Evolutionary conservation across 2,797 vertebrate genomes (phyloP).

Genomic region (Streptopelia turtur): DNA sequence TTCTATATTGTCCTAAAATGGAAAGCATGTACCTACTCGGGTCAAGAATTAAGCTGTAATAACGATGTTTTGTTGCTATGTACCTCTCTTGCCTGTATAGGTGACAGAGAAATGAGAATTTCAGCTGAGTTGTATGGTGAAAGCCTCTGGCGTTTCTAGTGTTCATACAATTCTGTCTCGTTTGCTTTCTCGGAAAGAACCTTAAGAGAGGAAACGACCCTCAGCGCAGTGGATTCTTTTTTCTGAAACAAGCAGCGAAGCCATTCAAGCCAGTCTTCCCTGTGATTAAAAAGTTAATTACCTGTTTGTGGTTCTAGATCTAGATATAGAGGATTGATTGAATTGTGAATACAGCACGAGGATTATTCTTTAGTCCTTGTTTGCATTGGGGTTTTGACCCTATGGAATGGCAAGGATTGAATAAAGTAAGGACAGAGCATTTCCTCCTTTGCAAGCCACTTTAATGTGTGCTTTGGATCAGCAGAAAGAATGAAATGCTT

Average conservation of each 20-base stretch:
- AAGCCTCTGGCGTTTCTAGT: not conserved
- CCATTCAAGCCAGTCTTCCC: not conserved
- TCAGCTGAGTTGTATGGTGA: not conserved
- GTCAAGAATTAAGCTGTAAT: not conserved
- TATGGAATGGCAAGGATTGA: not conserved
- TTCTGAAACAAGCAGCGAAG: conserved; percentile 15
- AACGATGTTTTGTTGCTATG: not conserved
- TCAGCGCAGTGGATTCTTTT: not conserved
- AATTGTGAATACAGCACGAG: rapidly evolving
- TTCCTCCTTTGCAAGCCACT: not conserved
- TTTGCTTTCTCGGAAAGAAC: conserved; percentile 8
- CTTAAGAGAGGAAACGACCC: conserved; percentile 18
- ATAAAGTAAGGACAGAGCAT: not conserved
- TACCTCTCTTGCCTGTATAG: not conserved
- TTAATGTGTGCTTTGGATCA: conserved; percentile 31
- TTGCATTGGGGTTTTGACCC: not conserved
- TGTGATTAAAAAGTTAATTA: not conserved
- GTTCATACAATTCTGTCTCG: not conserved
- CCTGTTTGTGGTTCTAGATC: not conserved
- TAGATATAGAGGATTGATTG: not conserved
- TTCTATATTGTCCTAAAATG: not conserved
- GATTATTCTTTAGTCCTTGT: conserved; percentile 4
- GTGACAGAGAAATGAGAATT: not conserved
- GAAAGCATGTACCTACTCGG: not conserved
- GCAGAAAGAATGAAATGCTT: conserved; percentile 1